A percentile compares a stretch with the other conserved stretches of the same genome.
Evolutionary conservation across 2,113 vertebrate species (phyloP).

Genomic region (Isurus oxyrinchus): DNA sequence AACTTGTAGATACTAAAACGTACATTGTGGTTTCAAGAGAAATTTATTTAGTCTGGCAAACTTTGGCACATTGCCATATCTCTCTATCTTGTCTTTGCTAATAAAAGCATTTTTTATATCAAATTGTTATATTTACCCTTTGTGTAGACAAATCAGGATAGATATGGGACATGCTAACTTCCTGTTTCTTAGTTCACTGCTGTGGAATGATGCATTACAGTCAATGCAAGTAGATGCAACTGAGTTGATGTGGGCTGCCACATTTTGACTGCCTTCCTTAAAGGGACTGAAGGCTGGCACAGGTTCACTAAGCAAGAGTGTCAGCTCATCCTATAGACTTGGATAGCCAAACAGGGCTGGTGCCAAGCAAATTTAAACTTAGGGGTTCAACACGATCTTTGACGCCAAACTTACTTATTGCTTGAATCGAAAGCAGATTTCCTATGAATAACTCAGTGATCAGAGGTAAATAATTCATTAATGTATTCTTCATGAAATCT

Average conservation of each 20-base stretch:
- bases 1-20: conserved; percentile 16
- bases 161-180: not conserved
- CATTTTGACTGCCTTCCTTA: not conserved
- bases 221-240: not conserved
- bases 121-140: conserved; percentile 18
- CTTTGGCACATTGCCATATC: not conserved
- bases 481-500: not conserved
- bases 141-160: conserved; percentile 19
- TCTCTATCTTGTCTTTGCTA: conserved; percentile 8
- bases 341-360: not conserved
- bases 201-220: not conserved
- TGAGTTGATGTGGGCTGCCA: not conserved
- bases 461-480: not conserved
- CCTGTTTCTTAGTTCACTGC: not conserved
- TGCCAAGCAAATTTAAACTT: not conserved
- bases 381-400: not conserved
- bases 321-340: not conserved
- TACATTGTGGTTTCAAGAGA: conserved; percentile 17
- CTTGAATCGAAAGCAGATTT: not conserved
- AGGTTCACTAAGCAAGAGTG: not conserved
- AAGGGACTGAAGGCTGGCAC: not conserved
- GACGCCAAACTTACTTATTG: not conserved
- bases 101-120: conserved; percentile 1
- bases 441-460: not conserved
- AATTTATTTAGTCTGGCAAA: conserved; percentile 28